A percentile compares a stretch with the other conserved stretches of the same genome.
phyloP scores from a whole-genome alignment of 2,888 invertebrate genomes.

The Salticus scenicus region DNA sequence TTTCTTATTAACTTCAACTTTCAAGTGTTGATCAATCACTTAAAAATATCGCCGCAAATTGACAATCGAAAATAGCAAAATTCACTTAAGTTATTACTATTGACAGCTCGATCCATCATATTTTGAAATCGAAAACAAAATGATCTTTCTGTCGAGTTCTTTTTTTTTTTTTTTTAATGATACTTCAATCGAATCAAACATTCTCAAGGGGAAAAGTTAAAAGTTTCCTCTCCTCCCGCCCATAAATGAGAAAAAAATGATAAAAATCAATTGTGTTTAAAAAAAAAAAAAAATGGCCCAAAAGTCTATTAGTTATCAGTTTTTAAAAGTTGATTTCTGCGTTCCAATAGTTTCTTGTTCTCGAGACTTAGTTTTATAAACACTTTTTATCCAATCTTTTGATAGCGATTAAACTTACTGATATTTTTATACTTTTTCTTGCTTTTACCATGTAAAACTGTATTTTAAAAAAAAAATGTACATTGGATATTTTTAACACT shows the following conservation, averaged over 20 bases:
- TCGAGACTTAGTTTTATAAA: conserved; percentile 29
- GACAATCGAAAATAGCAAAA: conserved; percentile 25
- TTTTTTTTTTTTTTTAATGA: conserved; percentile 69
- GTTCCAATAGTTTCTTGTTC: conserved; percentile 45
- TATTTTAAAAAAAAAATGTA: no score
- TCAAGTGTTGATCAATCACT: background rate
- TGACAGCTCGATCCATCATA: conserved; percentile 65
- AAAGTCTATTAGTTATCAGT: conserved; percentile 67
- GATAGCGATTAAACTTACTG: background rate
- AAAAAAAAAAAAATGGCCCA: conserved; percentile 20
- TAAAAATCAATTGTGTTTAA: conserved; percentile 39
- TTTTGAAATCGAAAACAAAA: conserved; percentile 66
- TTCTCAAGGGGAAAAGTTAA: conserved; percentile 45
- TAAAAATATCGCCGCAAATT: conserved; percentile 10
- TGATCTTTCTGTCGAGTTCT: conserved; percentile 68
- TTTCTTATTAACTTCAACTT: no score
- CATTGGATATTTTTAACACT: no score
- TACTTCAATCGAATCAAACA: conserved; percentile 62
- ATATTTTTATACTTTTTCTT: background rate
- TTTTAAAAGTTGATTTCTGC: conserved; percentile 64
- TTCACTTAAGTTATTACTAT: conserved; percentile 63
- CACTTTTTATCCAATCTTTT: conserved; percentile 2
- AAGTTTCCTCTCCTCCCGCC: background rate
- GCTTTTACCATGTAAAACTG: no score
- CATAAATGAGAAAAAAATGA: conserved; percentile 18